Evolutionary conservation across 2,797 vertebrate species (phyloP).

Genomic region (Tenualosa thibaudeaui): DNA sequence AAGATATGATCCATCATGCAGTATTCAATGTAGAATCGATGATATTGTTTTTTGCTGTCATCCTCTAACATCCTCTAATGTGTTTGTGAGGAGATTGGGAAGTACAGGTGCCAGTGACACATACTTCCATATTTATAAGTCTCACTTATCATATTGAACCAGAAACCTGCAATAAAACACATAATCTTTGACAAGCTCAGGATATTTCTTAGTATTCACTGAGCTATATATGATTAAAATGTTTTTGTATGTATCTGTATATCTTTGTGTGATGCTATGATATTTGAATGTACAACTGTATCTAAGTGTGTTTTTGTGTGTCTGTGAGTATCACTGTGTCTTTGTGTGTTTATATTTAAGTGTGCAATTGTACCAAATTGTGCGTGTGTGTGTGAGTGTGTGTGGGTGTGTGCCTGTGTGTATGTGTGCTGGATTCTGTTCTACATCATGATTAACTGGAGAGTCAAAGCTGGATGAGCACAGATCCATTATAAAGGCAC

Average conservation of each 20-base stretch:
- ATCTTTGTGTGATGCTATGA: neutral
- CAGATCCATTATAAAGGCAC: too few species aligned
- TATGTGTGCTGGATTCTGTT: too few species aligned
- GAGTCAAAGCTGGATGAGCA: too few species aligned
- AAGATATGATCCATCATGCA: too few species aligned
- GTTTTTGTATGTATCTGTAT: neutral
- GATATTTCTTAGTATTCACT: neutral
- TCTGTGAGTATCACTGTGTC: too few species aligned
- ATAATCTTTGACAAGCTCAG: neutral
- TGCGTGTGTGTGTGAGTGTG: too few species aligned
- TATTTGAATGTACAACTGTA: neutral
- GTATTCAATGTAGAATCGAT: too few species aligned
- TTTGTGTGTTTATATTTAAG: too few species aligned
- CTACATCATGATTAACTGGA: too few species aligned
- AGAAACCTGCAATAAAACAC: neutral
- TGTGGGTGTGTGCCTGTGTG: too few species aligned
- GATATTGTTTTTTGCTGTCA: neutral
- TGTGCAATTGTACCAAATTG: too few species aligned
- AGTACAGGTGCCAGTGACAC: neutral
- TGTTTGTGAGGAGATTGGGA: neutral
- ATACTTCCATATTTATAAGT: neutral
- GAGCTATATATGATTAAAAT: neutral
- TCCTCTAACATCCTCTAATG: neutral
- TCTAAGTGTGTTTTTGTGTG: neutral
- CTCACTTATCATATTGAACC: neutral